Conservation (phyloP, 1,140 invertebrate species). For the Hirudo medicinalis region DNA sequence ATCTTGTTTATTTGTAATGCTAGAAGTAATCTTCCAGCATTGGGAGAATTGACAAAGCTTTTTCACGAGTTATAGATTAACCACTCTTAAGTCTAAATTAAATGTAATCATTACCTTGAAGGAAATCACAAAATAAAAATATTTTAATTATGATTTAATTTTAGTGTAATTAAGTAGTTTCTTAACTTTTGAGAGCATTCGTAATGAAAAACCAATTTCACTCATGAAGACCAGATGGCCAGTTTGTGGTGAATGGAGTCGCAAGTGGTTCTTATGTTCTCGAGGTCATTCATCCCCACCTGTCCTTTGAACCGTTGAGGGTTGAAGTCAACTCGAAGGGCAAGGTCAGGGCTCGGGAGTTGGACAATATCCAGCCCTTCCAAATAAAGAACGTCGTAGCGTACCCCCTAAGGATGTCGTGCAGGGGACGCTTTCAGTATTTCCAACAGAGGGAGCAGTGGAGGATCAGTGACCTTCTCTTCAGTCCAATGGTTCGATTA, state of each 20-base stretch:
- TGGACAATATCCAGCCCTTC: constrained; percentile 84
- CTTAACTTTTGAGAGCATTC: constrained; percentile 13
- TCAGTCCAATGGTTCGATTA: constrained; percentile 75
- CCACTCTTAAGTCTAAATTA: not conserved
- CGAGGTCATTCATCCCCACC: constrained; percentile 79
- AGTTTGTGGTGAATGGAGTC: constrained; percentile 69
- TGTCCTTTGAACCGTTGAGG: constrained; percentile 48
- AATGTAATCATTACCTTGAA: constrained; percentile 3
- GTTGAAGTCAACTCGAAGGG: constrained; percentile 48
- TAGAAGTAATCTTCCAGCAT: not conserved
- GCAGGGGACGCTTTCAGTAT: constrained; percentile 66
- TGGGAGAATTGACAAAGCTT: not conserved
- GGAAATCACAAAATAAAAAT: not conserved
- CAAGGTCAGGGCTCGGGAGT: constrained; percentile 81
- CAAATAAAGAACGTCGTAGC: constrained; percentile 50
- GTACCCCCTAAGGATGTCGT: constrained; percentile 78
- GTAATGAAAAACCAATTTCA: not conserved
- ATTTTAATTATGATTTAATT: not conserved
- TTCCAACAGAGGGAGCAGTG: constrained; percentile 88
- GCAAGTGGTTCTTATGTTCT: constrained; percentile 87
- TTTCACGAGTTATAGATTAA: not conserved
- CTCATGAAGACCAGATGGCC: constrained; percentile 55
- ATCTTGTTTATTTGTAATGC: not conserved
- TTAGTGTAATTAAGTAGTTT: too few species aligned
- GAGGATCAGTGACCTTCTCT: constrained; percentile 82